Evolutionary conservation across 2,888 invertebrate genomes (phyloP).

Genomic region (Microctonus brassicae): DNA sequence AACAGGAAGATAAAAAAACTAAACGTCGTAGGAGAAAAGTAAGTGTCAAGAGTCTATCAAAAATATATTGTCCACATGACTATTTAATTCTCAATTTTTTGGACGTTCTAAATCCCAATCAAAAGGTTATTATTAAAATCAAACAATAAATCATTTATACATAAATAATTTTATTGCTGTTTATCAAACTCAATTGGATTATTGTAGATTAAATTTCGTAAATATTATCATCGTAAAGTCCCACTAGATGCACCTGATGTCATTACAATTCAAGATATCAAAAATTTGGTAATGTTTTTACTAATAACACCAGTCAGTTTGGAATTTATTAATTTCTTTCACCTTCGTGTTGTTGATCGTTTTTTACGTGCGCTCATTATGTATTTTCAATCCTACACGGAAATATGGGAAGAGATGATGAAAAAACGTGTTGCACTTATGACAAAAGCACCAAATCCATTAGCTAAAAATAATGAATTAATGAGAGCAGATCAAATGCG

Average conservation of each 20-base stretch:
- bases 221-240: conserved; percentile 74
- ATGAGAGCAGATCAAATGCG: conserved; percentile 71
- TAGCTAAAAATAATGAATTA: conserved; percentile 55
- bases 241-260: conserved; percentile 72
- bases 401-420: conserved; percentile 74
- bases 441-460: conserved; percentile 59
- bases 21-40: conserved; percentile 44
- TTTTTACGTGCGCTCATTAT: conserved; percentile 76
- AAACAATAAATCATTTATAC: background rate
- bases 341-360: conserved; percentile 74
- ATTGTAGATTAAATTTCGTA: conserved; percentile 73
- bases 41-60: conserved; percentile 34
- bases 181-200: background rate
- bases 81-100: conserved; percentile 57
- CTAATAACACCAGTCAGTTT: conserved; percentile 73
- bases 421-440: conserved; percentile 72
- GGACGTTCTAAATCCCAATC: conserved; percentile 56
- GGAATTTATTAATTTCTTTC: conserved; percentile 75
- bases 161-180: background rate
- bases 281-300: conserved; percentile 73
- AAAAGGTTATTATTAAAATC: conserved; percentile 53
- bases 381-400: conserved; percentile 76
- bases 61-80: conserved; percentile 58
- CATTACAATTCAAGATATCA: conserved; percentile 75
- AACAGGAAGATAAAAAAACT: conserved; percentile 50